These are phyloP conservation scores for Lacerta bilineata DNA, from an alignment of 2,797 vertebrate species.

Conservation along the genomic window DNA sequence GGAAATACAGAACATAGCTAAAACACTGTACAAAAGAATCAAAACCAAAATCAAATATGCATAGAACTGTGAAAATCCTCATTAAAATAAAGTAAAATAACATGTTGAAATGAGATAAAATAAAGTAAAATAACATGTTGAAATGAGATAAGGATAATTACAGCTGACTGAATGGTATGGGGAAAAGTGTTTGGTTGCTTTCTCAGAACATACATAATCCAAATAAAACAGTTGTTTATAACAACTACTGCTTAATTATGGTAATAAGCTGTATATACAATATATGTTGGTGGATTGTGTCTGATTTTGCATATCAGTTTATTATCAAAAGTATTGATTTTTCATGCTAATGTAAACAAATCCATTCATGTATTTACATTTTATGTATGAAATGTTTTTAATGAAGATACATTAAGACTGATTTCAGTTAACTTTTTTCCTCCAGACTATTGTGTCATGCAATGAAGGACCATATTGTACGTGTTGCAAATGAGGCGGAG, in stretches of 20 bases:
- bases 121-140: too few relatives aligned
- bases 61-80: too few relatives aligned
- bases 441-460: constrained; percentile 94
- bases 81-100: too few relatives aligned
- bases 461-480: constrained; percentile 99
- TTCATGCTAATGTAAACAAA: constrained; percentile 13
- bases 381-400: constrained; percentile 25
- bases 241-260: neutral
- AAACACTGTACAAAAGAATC: neutral
- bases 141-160: too few relatives aligned
- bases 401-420: constrained; percentile 22
- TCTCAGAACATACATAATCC: constrained; percentile 2
- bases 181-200: neutral
- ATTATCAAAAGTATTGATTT: constrained; percentile 1
- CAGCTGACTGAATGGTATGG: neutral
- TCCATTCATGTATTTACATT: constrained; percentile 9
- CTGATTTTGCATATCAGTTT: constrained; percentile 5
- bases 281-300: neutral
- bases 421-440: constrained; percentile 51
- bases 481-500: constrained; percentile 97
- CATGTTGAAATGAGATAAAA: too few relatives aligned
- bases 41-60: too few relatives aligned
- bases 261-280: neutral
- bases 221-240: neutral
- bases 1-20: neutral